A percentile compares a stretch with the other conserved stretches of the same genome.
Evolutionary conservation across 92 coral and sea anemone species (phyloP).

Genomic region (Umimayanthus chanpuru): DNA sequence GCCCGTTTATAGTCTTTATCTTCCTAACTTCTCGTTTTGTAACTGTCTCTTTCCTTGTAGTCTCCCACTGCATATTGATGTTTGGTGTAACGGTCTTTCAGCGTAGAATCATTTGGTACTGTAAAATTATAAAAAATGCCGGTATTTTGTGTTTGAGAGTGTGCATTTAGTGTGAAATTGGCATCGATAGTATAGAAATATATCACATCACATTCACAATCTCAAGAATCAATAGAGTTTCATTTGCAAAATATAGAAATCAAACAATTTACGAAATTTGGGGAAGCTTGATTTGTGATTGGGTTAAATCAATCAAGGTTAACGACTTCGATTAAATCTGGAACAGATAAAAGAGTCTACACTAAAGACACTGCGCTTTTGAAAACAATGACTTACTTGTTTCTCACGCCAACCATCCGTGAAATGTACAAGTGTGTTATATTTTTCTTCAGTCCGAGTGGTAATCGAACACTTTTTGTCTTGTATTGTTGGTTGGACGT

Average conservation of each 20-base stretch:
- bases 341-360: background rate
- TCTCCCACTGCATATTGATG: constrained; percentile 31
- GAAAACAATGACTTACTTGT: constrained; percentile 5
- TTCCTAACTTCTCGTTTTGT: constrained; percentile 37
- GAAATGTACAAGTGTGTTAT: constrained; percentile 25
- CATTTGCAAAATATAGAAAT: background rate
- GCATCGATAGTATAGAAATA: too few relatives aligned
- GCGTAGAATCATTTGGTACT: constrained; percentile 20
- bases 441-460: constrained; percentile 5
- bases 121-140: background rate
- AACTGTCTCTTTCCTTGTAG: constrained; percentile 28
- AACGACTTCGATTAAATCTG: constrained; percentile 4
- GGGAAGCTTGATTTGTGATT: background rate
- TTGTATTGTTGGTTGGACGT: background rate
- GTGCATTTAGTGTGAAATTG: too few relatives aligned
- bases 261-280: background rate
- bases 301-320: background rate
- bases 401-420: constrained; percentile 10
- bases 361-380: background rate
- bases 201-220: background rate
- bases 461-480: background rate
- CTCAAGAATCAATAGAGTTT: background rate
- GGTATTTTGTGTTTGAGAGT: constrained; percentile 7
- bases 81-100: background rate
- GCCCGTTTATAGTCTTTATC: constrained; percentile 25